Base-by-base conservation (phyloP, 2,888 invertebrate genomes). In the Noctua comes region DNA sequence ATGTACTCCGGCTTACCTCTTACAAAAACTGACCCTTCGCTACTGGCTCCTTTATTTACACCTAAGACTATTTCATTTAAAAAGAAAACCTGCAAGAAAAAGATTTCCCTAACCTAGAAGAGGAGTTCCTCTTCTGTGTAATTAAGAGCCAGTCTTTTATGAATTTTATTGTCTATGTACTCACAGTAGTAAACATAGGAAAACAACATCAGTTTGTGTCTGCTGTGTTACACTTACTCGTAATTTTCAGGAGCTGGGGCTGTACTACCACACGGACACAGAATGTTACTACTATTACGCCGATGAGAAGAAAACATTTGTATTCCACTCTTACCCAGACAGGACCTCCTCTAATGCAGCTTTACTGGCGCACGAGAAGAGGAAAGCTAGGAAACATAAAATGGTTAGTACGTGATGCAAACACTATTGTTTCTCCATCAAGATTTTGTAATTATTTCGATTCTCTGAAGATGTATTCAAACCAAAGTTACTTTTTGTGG, bases 261-360 rank as follows among this genome's bases (percentile, higher is more conserved):
- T 99, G 48, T 99, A 99, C 93, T 99, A 99, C 92, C 99, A 99
- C 94, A 98, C 98, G 11, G 98, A 98, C 86, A 98, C 98, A 51
- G 98, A 98, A 6, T 98, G 98, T 76, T 99, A 99, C 93, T 98
- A 99, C 91, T 97, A 97, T 89, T 99, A 98, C 92, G 98, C 99
- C 89, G 97, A 98, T 88, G 97, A 98, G 51, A 98, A 97, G 73
- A 97, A 98, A 90, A 96, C 97, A 57, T 99, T 98, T 94, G 97
- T 98, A 79, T 98, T 98, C 93, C 98, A 99, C 94, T 98, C 98
- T 6, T 98, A 98, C 95, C 97, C 98, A 4, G 97, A 97, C 89
- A 95, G 96, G 77, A 95, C 93, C 84, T 91, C 92, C 48, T 85
- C 90, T n/a, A 94, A 93, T 81, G 88, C 91, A 75, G 89, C 92